Evolutionary conservation across 2,113 vertebrate genomes (phyloP).

Genomic region (Camelus bactrianus): DNA sequence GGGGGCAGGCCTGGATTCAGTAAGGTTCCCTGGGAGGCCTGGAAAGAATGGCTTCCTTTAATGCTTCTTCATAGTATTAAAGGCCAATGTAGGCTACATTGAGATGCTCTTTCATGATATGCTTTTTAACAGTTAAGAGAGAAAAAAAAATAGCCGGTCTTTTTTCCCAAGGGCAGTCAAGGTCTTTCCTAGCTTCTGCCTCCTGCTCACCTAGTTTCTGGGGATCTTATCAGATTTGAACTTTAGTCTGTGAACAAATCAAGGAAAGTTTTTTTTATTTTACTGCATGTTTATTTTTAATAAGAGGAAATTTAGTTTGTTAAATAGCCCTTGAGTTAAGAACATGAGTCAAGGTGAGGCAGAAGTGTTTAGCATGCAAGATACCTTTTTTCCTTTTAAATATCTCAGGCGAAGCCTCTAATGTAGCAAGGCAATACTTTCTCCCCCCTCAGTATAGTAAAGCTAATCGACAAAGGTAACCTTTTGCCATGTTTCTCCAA

Average conservation of each 20-base stretch:
- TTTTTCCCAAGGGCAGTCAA: slow-evolving; percentile 70
- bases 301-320: slow-evolving; percentile 49
- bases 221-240: slow-evolving; percentile 59
- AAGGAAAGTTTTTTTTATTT: slow-evolving; percentile 49
- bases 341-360: not conserved
- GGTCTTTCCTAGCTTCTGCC: slow-evolving; percentile 37
- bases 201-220: slow-evolving; percentile 29
- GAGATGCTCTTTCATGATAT: slow-evolving; percentile 41
- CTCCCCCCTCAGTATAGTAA: not conserved
- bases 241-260: slow-evolving; percentile 62
- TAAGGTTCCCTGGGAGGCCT: not conserved
- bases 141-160: not conserved
- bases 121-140: slow-evolving; percentile 49
- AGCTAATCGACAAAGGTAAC: not conserved
- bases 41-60: not conserved
- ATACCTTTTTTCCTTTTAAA: not conserved
- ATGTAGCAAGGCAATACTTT: not conserved
- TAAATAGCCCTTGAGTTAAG: slow-evolving; percentile 59
- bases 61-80: slow-evolving; percentile 26
- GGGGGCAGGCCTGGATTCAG: not conserved
- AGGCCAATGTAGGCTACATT: not conserved
- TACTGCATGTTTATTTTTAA: slow-evolving; percentile 63
- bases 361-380: not conserved
- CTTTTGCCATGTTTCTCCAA: not conserved
- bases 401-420: not conserved